These are phyloP conservation scores for Merodon equestris DNA, from an alignment of 2,888 invertebrate genomes.

Conservation along the genomic window DNA sequence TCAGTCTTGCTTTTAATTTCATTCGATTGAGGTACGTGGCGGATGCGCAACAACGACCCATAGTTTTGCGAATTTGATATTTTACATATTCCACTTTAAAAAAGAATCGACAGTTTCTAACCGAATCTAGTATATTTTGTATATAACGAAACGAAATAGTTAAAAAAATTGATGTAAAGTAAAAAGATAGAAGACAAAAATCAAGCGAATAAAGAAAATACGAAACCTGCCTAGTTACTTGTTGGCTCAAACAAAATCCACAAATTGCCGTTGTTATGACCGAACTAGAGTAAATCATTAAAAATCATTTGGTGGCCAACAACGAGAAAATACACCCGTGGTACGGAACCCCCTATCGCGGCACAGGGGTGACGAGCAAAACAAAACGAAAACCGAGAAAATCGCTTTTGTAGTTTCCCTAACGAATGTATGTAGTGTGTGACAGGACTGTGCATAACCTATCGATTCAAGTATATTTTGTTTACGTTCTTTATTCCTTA, in stretches of 20 bases:
- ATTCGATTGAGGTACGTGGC: slow-evolving; percentile 62
- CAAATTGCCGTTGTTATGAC: slow-evolving; percentile 17
- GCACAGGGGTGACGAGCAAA: slow-evolving; percentile 33
- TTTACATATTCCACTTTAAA: not conserved
- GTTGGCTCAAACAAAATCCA: slow-evolving; percentile 34
- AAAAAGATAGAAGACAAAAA: slow-evolving; percentile 22
- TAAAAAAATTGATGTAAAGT: slow-evolving; percentile 39
- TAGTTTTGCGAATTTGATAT: slow-evolving; percentile 58
- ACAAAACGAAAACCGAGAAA: slow-evolving; percentile 17
- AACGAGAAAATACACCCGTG: slow-evolving; percentile 11
- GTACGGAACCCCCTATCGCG: slow-evolving; percentile 7
- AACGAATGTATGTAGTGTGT: no score
- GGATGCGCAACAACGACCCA: slow-evolving; percentile 61
- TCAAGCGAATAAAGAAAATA: slow-evolving; percentile 47
- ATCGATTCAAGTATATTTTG: no score
- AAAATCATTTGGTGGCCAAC: slow-evolving; percentile 9
- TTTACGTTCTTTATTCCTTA: no score
- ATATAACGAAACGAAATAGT: slow-evolving; percentile 41
- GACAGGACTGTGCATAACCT: no score
- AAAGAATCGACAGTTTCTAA: no score
- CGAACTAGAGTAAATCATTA: slow-evolving; percentile 26
- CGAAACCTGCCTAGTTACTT: slow-evolving; percentile 1
- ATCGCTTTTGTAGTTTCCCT: no score
- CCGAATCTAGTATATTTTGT: slow-evolving; percentile 21
- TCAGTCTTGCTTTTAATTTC: slow-evolving; percentile 64